A percentile compares a stretch with the other conserved stretches of the same genome.
Conservation (phyloP, 53 echinoderm and acorn worm genomes). For the Zoroaster sp. region DNA sequence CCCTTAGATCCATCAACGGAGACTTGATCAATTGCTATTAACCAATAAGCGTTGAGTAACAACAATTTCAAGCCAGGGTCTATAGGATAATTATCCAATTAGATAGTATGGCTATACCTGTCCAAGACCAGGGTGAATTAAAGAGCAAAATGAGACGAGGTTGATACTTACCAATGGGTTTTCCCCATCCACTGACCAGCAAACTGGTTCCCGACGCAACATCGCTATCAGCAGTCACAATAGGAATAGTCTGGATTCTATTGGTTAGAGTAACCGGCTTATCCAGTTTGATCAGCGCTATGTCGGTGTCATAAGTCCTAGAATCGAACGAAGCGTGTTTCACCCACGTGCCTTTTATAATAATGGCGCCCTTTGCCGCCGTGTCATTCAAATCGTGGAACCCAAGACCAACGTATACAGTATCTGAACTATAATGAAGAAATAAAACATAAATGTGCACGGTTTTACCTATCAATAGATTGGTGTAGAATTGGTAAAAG, state of each 20-base stretch:
- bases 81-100: no score
- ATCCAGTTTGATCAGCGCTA: neutral
- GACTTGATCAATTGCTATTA: no score
- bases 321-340: neutral
- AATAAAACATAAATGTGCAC: no score
- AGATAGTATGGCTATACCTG: no score
- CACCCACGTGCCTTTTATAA: neutral
- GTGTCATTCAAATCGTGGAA: neutral
- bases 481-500: no score
- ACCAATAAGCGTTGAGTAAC: no score
- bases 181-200: neutral
- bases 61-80: no score
- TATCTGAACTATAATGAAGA: neutral
- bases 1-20: no score
- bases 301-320: neutral
- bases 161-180: neutral
- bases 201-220: slow-evolving; percentile 2
- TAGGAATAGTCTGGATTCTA: neutral
- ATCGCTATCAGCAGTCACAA: neutral
- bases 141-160: no score
- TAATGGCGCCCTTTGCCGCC: neutral
- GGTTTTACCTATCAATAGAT: no score
- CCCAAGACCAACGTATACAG: neutral
- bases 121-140: no score
- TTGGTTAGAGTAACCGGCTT: neutral